Evolutionary conservation across 1,140 invertebrate species (phyloP), one percentile per base, ranked within the genome.

Genomic region (Drosophila seguyi): DNA sequence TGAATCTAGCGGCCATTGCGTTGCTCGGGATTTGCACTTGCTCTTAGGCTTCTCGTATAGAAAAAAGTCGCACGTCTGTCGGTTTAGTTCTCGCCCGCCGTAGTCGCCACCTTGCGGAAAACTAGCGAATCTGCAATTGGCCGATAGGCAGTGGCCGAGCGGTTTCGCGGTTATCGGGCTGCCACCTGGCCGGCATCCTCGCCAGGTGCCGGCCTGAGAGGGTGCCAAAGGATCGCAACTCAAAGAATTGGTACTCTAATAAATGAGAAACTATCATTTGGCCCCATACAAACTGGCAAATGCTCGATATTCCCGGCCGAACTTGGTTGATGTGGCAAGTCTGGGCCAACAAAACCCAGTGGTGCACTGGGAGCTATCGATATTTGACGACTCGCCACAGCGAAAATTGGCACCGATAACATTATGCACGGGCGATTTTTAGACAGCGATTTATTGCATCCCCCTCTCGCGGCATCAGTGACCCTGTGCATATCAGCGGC

Each of bases 1-100:
- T 91, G 47, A 92, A 92, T 92, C 91, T 88, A 91, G 91, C 91
- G 86, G 91, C 91, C 91, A 92, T 92, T 81, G 67, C 76, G 68
- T 67, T 75, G 66, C 57, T 81, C 61, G 65, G 52, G 48, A 55
- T 77, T 78, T 90, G 77, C 84, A 88, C 85, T 90, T 74, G 73
- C 60, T 85, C 80, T 81, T 75, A 75, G 78, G 52, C 52, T 36
- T 55, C 38, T 53, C 74, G 74, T 82, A 62, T 73, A 83, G 69
- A 86, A 79, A 82, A 87, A 83, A 79, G 50, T 76, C 74, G 77
- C 65, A 75, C 71, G 77, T 83, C 80, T 75, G 68, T 75, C 52
- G 61, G 48, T 85, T 71, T 65, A 58, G 53, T 82, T 67, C 80
- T 76, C 84, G 80, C 82, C 82, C 82, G 82, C 74, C 62, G 82